Percentiles rank a stretch among this genome's conserved stretches.
phyloP scores from a whole-genome alignment of 2,797 vertebrate species.

The Kryptolebias ocellatus region DNA sequence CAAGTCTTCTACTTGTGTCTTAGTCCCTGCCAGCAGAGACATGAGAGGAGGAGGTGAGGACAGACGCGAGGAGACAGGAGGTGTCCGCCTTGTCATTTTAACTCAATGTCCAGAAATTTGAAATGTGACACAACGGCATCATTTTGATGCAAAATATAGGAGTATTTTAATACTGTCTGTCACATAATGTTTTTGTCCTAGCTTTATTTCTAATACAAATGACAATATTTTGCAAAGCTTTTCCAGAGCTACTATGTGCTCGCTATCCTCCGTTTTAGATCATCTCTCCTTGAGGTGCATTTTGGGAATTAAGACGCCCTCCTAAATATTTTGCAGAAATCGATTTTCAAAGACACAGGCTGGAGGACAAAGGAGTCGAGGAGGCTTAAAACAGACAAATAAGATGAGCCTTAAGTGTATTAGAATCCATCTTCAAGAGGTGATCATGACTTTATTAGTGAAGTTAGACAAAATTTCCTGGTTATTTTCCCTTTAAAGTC shows the following conservation, averaged over 20 bases:
- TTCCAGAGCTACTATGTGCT: neutral
- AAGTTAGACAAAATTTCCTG: constrained; percentile 9
- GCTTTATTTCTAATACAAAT: no score
- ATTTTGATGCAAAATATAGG: neutral
- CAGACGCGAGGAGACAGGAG: no score
- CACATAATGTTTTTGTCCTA: no score
- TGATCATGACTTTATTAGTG: neutral
- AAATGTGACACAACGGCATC: neutral
- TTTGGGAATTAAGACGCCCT: neutral
- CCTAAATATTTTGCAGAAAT: neutral
- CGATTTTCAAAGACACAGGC: neutral
- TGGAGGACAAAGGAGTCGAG: neutral
- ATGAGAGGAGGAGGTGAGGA: no score
- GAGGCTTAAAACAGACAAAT: neutral
- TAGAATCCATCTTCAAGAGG: constrained; percentile 1
- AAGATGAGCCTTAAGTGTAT: neutral
- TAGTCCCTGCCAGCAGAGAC: neutral
- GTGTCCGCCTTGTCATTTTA: neutral
- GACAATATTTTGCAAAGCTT: no score
- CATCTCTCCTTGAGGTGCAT: neutral
- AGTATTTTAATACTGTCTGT: no score
- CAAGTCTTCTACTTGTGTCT: neutral
- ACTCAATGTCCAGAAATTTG: neutral
- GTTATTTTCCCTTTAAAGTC: constrained; percentile 1
- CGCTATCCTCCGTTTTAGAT: neutral